These are phyloP conservation scores for Cheirogaleus major DNA, from an alignment of 2,797 vertebrate species.

Conservation along the genomic window DNA sequence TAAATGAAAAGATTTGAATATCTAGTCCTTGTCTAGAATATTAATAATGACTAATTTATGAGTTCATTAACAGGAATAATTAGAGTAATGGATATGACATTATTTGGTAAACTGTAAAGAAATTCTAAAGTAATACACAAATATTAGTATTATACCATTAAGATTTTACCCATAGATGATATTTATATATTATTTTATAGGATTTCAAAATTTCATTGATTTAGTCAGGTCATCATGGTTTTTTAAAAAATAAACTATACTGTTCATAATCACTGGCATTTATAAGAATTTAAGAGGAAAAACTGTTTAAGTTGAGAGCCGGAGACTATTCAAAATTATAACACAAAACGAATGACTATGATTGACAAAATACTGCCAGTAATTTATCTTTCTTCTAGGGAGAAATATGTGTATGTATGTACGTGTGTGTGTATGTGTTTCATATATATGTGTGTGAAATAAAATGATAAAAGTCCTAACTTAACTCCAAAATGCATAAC, in stretches of 20 bases:
- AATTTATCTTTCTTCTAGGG: not conserved
- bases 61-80: not conserved
- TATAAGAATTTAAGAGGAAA: slow-evolving; percentile 1
- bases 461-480: not conserved
- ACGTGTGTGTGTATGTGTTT: not conserved
- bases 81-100: not conserved
- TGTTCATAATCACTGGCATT: not conserved
- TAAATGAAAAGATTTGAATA: not conserved
- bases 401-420: not conserved
- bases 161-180: not conserved
- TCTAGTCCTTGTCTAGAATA: not conserved
- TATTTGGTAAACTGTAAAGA: not conserved
- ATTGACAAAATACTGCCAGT: not conserved
- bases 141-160: not conserved
- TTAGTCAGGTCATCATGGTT: not conserved
- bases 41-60: not conserved
- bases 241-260: not conserved
- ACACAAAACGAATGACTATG: not conserved
- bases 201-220: slow-evolving; percentile 12
- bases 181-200: not conserved
- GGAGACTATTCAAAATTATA: not conserved
- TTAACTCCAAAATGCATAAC: slow-evolving; percentile 12
- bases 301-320: not conserved
- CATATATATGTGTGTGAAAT: not conserved
- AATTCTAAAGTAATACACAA: not conserved